These are phyloP conservation scores for Cryptus armator DNA, from an alignment of 2,888 invertebrate genomes.

Conservation along the genomic window DNA sequence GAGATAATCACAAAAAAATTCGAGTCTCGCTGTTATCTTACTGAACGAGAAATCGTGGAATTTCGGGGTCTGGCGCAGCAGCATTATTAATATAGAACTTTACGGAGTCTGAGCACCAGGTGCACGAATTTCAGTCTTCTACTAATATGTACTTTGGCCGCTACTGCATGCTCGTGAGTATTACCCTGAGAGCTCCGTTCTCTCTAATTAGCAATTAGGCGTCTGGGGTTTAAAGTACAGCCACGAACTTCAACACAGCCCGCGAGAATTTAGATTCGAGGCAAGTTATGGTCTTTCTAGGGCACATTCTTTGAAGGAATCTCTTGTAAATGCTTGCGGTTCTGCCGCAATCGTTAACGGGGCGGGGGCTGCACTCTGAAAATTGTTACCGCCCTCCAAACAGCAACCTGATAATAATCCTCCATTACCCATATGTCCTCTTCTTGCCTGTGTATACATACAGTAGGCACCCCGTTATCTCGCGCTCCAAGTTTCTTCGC, in stretches of 20 bases:
- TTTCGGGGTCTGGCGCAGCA: constrained; percentile 56
- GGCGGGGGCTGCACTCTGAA: constrained; percentile 24
- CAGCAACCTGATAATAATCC: constrained; percentile 29
- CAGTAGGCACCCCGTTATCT: background rate
- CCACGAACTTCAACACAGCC: constrained; percentile 46
- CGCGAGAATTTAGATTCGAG: constrained; percentile 53
- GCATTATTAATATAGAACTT: background rate
- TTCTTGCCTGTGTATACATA: constrained; percentile 2
- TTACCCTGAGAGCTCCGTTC: constrained; percentile 71
- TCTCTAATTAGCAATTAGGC: constrained; percentile 80
- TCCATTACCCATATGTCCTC: constrained; percentile 23
- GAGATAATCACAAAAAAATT: background rate
- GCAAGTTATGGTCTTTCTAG: constrained; percentile 75
- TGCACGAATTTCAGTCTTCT: constrained; percentile 48
- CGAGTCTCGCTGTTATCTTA: background rate
- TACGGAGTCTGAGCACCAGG: constrained; percentile 36
- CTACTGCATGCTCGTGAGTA: constrained; percentile 53
- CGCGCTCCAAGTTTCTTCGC: background rate
- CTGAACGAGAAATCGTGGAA: constrained; percentile 22
- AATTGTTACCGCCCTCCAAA: constrained; percentile 27
- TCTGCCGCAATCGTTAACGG: constrained; percentile 71
- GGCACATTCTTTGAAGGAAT: constrained; percentile 65
- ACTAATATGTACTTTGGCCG: constrained; percentile 37
- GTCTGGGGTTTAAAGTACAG: constrained; percentile 60
- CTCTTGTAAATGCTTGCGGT: constrained; percentile 68